Base-by-base conservation (phyloP, 2,797 vertebrate species). In the Spinus pinus region DNA sequence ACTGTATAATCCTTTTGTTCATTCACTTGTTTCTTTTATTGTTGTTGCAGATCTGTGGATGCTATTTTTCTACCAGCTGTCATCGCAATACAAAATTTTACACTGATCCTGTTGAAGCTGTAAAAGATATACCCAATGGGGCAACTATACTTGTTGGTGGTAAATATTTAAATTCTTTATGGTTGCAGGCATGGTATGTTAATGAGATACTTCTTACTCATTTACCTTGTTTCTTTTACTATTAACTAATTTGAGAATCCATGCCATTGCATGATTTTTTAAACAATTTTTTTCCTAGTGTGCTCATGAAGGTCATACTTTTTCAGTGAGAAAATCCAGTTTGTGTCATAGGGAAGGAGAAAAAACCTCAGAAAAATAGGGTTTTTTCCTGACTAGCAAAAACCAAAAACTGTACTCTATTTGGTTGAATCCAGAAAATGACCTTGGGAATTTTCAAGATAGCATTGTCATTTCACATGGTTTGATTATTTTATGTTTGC, bases 91-190 rank as follows among this genome's bases (percentile, higher is more conserved):
- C 98, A 33, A 96, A 97, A 80, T 99, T 99, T 97, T 99, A 98
- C 94, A 97, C 97, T 2, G 98, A 99, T 93, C 97, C 99, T 7
- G 94, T 98, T 35, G 99, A 99, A 49, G 99, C 99, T 24, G 98
- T 99, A 23, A 99, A 98, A 97, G 99, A 99, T 92, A 99, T 99
- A 91, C 98, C 98, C 8, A 96, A 98, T 94, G 99, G 99, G 47
- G 96, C 99, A 8, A 99, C 98, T 2, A 14, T 99, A 81, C 98
- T 99, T 77, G 99, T 99, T 88, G 99, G 99, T 97, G 99, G 99
- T 99, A 97, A 98, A 97, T 97, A 86, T 53, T 74, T 67, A 39
- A 53, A 57, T 92, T 92, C 12, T 75, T 93, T 70, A 51, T 49
- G n/a, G 16, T 53, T 82, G 24, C 25, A 73, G 6, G 50, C 14